phyloP scores from a whole-genome alignment of 30 jellyfish, hydroid and myxozoan genomes.

The Pelagia noctiluca region DNA sequence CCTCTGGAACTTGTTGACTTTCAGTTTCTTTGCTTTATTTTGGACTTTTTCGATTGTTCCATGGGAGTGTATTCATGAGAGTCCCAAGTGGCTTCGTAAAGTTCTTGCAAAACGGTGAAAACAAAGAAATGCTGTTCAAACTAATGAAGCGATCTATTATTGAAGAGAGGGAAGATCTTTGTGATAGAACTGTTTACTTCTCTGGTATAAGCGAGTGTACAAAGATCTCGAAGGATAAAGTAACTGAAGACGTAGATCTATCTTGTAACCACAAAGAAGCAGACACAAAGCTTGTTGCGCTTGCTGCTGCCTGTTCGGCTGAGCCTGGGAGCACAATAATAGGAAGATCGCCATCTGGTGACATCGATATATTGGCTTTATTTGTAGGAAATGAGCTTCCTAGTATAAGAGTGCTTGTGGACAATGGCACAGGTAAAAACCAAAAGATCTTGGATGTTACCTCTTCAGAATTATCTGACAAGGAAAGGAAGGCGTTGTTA shows the following conservation, averaged over 20 bases:
- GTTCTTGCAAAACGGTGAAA: slow-evolving; percentile 5
- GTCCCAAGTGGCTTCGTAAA: neutral
- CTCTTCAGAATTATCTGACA: slow-evolving; percentile 12
- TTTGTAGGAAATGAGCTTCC: slow-evolving; percentile 27
- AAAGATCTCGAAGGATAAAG: neutral
- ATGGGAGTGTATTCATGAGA: too few species aligned
- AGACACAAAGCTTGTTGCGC: slow-evolving; percentile 51
- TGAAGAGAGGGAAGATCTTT: neutral
- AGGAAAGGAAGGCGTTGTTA: slow-evolving; percentile 27
- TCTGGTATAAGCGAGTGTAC: neutral
- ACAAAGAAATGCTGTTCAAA: neutral
- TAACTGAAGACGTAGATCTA: neutral
- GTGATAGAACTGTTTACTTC: neutral
- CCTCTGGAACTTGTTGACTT: too few species aligned
- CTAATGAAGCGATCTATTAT: neutral
- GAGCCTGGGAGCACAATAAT: slow-evolving; percentile 7
- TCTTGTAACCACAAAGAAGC: slow-evolving; percentile 48
- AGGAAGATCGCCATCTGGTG: slow-evolving; percentile 24
- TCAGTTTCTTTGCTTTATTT: too few species aligned
- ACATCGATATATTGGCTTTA: slow-evolving; percentile 38
- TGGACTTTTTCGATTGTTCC: too few species aligned
- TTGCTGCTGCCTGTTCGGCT: slow-evolving; percentile 27
- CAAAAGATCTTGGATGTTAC: slow-evolving; percentile 41
- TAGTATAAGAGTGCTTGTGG: slow-evolving; percentile 20
- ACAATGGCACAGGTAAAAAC: slow-evolving; percentile 44